Percentiles rank a stretch among this genome's conserved stretches.
These are phyloP conservation scores for Streptopelia turtur DNA, from an alignment of 2,797 vertebrate species.

Conservation along the genomic window DNA sequence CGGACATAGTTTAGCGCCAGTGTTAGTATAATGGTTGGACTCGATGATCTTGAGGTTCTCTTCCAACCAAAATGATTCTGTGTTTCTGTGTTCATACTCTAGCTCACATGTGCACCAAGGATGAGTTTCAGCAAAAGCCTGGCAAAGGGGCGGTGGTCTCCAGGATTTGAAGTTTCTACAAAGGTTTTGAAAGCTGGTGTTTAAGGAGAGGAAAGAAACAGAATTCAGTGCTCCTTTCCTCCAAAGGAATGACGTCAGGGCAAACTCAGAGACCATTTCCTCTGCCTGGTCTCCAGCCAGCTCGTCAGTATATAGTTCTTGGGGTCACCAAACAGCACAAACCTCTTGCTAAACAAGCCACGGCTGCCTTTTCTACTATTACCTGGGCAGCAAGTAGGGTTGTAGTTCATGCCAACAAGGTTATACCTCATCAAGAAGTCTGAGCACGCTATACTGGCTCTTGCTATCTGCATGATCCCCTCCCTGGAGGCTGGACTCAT, in stretches of 20 bases:
- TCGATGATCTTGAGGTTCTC: too few relatives aligned
- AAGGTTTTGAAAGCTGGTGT: not conserved
- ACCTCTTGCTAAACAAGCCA: not conserved
- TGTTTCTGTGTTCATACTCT: not conserved
- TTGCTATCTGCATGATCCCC: not conserved
- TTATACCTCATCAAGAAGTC: not conserved
- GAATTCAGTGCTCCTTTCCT: not conserved
- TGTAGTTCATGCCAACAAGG: not conserved
- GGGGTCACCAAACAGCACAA: not conserved
- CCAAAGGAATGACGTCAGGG: not conserved
- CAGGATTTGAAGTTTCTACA: not conserved
- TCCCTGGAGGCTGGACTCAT: not conserved
- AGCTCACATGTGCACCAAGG: not conserved
- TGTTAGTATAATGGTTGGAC: too few relatives aligned
- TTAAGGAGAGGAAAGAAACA: not conserved
- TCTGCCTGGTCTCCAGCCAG: not conserved
- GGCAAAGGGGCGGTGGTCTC: not conserved
- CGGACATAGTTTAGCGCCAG: too few relatives aligned
- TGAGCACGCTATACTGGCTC: not conserved
- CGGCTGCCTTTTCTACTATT: not conserved
- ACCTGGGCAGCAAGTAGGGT: not conserved
- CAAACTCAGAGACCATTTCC: not conserved
- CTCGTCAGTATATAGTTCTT: not conserved
- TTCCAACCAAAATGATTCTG: too few relatives aligned
- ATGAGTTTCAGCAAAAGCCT: not conserved